Evolutionary conservation across 2,888 invertebrate genomes (phyloP), one percentile per base, ranked within the genome.

Genomic region (Aricia artaxerxes): DNA sequence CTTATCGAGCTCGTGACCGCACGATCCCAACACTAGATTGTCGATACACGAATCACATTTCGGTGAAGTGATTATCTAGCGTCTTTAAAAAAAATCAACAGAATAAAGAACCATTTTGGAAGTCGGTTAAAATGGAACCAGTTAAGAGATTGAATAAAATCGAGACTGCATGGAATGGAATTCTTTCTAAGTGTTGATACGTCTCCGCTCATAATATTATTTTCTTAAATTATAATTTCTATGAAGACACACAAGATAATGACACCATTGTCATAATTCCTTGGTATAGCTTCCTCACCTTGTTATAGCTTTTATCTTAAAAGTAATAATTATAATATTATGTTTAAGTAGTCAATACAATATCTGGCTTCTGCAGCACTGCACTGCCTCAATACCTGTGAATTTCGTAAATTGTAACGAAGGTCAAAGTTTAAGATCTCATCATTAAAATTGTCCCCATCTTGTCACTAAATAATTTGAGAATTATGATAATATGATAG

Each of bases 21-120:
- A 44, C 44, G 75, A 69, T 69, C 69, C 69, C 69, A 69, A 35
- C 69, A 69, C 69, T 69, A 69, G 69, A 69, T 69, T 13, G 69
- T 64, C 64, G 64, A 64, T 69, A 16, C 69, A 69, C 69, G 69
- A 69, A 69, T 69, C 35, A 69, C 69, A 69, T 69, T 69, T 69
- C 69, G 69, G 69, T 35, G 69, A 69, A 69, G 69, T 35, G 35
- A 69, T 35, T 35, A 69, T 69, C 69, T 69, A 24, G 64, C 3
- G 3, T 64, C 64, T 64, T 64, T 64, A 64, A 64, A 24, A 57
- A 57, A 57, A 4, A 16, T 57, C 16, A 16, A 4, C 57, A 1
- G 57, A 13, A 57, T 57, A 57, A 4, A 57, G 57, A 57, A 57
- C 13, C 49, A 2, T 9, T 49, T 49, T 49, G 9, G 2, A 49